Percentiles rank a stretch among this genome's conserved stretches.
Evolutionary conservation across 2,797 vertebrate species (phyloP).

Genomic region (Acropternis orthonyx): DNA sequence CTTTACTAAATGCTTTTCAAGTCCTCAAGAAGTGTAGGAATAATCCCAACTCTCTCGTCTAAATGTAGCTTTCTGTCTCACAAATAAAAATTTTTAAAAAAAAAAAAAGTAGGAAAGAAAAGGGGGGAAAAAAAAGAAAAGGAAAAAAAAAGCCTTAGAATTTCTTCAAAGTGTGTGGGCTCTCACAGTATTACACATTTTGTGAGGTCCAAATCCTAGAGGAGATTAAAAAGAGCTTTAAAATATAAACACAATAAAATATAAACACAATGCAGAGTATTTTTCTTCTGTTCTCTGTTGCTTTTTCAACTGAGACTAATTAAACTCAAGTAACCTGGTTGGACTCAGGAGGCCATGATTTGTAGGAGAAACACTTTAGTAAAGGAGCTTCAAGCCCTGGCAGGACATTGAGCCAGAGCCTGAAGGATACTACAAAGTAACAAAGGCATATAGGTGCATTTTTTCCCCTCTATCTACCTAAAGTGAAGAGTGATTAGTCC

Average conservation of each 20-base stretch:
- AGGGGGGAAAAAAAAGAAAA: accelerated
- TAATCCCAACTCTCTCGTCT: accelerated
- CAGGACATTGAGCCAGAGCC: not conserved
- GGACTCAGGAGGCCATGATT: not conserved
- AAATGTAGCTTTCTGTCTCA: not conserved
- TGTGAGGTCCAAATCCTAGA: not conserved
- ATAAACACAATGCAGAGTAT: not conserved
- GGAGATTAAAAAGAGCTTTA: not conserved
- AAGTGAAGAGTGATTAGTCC: not conserved
- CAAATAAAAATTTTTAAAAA: not conserved
- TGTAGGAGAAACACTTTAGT: not conserved
- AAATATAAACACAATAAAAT: not conserved
- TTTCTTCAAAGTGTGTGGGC: not conserved
- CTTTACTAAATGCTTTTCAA: not conserved
- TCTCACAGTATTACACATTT: not conserved
- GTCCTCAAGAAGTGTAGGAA: not conserved
- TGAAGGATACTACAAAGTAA: not conserved
- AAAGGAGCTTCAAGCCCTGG: not conserved
- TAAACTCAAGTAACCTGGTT: not conserved
- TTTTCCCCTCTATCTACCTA: not conserved
- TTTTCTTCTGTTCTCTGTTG: not conserved
- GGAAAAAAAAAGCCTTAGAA: not conserved
- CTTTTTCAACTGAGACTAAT: not conserved
- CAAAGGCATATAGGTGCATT: not conserved
- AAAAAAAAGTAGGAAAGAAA: accelerated